A percentile compares a stretch with the other conserved stretches of the same genome.
Evolutionary conservation across 2,113 vertebrate genomes (phyloP).

Genomic region (Irena cyanogastra): DNA sequence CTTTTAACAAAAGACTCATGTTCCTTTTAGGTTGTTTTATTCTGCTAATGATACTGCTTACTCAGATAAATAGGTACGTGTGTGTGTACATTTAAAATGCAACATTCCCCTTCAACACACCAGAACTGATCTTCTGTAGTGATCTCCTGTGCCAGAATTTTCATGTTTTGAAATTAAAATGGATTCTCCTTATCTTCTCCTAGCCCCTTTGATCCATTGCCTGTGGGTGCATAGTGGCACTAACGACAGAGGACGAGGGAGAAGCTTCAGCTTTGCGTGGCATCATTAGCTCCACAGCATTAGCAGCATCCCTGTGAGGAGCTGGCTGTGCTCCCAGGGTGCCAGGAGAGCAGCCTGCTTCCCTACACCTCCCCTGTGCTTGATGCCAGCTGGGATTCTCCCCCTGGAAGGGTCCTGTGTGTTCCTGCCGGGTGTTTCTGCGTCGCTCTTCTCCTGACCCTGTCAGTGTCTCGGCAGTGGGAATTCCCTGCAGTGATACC

Average conservation of each 20-base stretch:
- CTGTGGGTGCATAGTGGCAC: conserved; percentile 40
- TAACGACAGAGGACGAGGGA: conserved; percentile 16
- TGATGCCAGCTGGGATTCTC: background rate
- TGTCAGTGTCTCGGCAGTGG: rapidly evolving
- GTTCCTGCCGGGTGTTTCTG: background rate
- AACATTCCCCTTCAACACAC: background rate
- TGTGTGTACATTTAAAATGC: background rate
- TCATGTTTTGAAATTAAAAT: conserved; percentile 67
- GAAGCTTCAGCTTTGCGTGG: conserved; percentile 34
- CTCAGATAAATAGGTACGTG: background rate
- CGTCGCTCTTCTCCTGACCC: background rate
- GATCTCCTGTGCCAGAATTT: conserved; percentile 56
- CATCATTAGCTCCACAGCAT: conserved; percentile 31
- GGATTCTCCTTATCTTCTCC: conserved; percentile 65
- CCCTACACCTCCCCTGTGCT: rapidly evolving
- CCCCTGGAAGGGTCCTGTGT: background rate
- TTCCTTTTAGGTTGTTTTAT: background rate
- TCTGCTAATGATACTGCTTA: conserved; percentile 19
- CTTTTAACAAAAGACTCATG: conserved; percentile 18
- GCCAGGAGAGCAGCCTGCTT: background rate
- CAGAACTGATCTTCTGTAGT: conserved; percentile 9
- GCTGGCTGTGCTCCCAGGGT: rapidly evolving
- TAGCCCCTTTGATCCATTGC: conserved; percentile 64
- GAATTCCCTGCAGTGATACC: background rate
- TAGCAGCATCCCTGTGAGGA: background rate